Evolutionary conservation across 2,797 vertebrate genomes (phyloP).

Genomic region (Lacerta bilineata): DNA sequence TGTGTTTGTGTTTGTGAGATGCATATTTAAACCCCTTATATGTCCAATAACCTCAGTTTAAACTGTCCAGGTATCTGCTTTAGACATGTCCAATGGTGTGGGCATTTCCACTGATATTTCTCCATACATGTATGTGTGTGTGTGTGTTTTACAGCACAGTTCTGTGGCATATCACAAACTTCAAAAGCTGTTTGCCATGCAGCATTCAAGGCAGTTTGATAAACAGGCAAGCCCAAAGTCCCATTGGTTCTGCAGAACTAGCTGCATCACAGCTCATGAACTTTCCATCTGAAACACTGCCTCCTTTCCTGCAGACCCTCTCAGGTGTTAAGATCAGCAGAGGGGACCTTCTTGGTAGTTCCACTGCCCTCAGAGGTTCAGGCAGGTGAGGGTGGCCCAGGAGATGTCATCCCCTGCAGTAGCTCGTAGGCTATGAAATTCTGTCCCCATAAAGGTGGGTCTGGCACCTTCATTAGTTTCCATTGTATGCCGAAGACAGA

Average conservation of each 20-base stretch:
- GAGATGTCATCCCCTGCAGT: no score
- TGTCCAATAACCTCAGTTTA: not conserved
- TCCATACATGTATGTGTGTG: not conserved
- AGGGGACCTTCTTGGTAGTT: not conserved
- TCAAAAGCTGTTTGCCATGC: no score
- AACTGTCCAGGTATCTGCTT: not conserved
- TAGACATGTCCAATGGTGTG: not conserved
- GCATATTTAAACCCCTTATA: not conserved
- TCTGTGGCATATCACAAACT: no score
- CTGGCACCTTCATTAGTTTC: no score
- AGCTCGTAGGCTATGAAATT: no score
- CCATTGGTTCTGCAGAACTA: not conserved
- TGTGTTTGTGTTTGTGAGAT: not conserved
- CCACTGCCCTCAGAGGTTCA: not conserved
- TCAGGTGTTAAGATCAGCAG: not conserved
- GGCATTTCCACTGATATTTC: not conserved
- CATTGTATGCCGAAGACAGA: no score
- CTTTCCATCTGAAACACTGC: not conserved
- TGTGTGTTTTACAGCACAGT: no score
- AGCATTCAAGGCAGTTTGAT: no score
- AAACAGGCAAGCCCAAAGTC: no score
- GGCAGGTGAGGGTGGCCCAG: no score
- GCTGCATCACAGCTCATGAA: not conserved
- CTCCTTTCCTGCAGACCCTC: no score
- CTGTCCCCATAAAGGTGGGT: no score